phyloP scores from a whole-genome alignment of 1,140 invertebrate genomes.

The Zaprionus davidi region DNA sequence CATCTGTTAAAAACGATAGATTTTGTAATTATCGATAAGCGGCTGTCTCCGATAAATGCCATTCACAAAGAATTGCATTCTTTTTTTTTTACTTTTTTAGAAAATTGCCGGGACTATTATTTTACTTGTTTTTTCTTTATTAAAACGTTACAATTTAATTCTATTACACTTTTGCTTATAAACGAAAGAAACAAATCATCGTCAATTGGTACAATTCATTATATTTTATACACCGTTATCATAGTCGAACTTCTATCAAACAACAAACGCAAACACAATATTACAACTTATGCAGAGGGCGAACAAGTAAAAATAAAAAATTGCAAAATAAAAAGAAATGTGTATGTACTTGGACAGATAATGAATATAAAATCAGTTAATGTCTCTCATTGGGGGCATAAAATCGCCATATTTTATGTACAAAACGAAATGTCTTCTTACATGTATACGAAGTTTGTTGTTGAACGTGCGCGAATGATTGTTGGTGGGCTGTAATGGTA shows the following conservation, averaged over 20 bases:
- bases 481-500: slow-evolving; percentile 51
- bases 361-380: slow-evolving; percentile 74
- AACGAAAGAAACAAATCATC: slow-evolving; percentile 83
- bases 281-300: slow-evolving; percentile 67
- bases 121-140: slow-evolving; percentile 71
- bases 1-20: neutral
- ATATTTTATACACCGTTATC: slow-evolving; percentile 79
- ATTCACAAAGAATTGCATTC: neutral
- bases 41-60: slow-evolving; percentile 1
- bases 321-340: slow-evolving; percentile 44
- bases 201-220: slow-evolving; percentile 80
- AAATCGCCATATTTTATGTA: slow-evolving; percentile 67
- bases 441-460: slow-evolving; percentile 65
- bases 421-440: slow-evolving; percentile 71
- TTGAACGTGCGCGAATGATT: slow-evolving; percentile 74
- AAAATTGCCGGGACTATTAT: neutral
- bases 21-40: neutral
- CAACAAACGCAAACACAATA: slow-evolving; percentile 77
- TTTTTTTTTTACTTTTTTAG: slow-evolving; percentile 24
- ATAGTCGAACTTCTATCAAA: slow-evolving; percentile 73
- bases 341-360: slow-evolving; percentile 51
- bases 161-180: slow-evolving; percentile 83
- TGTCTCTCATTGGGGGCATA: slow-evolving; percentile 66
- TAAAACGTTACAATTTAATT: slow-evolving; percentile 82
- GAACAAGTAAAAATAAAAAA: slow-evolving; percentile 61